Percentiles rank a stretch among this genome's conserved stretches.
Conservation (phyloP, 1,140 invertebrate genomes). For the Zophobas atratus region DNA sequence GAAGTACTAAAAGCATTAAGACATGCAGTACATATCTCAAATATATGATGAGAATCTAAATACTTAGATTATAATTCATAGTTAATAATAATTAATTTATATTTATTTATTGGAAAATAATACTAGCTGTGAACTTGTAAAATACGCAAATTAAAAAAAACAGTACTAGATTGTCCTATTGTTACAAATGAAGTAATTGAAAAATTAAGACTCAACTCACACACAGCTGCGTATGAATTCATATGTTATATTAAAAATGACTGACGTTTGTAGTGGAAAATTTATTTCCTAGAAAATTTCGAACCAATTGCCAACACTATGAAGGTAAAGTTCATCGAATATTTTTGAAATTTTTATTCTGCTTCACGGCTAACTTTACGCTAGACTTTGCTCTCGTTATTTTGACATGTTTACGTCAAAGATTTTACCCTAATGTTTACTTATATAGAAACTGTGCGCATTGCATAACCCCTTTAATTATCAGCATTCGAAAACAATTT, state of each 20-base stretch:
- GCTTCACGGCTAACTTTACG: slow-evolving; percentile 1
- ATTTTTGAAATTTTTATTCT: slow-evolving; percentile 17
- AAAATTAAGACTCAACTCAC: no score
- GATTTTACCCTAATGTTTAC: slow-evolving; percentile 22
- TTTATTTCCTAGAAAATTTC: background rate
- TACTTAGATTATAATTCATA: no score
- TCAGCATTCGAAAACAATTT: slow-evolving; percentile 34
- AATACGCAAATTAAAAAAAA: no score
- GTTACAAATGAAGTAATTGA: no score
- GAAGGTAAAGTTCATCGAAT: background rate
- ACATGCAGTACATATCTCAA: no score
- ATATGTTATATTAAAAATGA: background rate
- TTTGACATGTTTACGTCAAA: slow-evolving; percentile 26
- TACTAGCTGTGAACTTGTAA: no score
- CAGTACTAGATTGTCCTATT: no score
- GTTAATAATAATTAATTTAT: no score
- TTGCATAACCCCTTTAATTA: slow-evolving; percentile 39
- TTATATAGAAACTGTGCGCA: background rate
- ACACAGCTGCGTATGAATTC: no score
- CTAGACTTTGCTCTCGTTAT: slow-evolving; percentile 32
- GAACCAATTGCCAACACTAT: slow-evolving; percentile 5
- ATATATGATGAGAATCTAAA: no score
- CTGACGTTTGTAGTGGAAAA: background rate
- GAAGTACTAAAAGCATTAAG: no score
- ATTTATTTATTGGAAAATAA: no score